phyloP scores from a whole-genome alignment of 2,888 invertebrate genomes.

The Bimastos eiseni region DNA sequence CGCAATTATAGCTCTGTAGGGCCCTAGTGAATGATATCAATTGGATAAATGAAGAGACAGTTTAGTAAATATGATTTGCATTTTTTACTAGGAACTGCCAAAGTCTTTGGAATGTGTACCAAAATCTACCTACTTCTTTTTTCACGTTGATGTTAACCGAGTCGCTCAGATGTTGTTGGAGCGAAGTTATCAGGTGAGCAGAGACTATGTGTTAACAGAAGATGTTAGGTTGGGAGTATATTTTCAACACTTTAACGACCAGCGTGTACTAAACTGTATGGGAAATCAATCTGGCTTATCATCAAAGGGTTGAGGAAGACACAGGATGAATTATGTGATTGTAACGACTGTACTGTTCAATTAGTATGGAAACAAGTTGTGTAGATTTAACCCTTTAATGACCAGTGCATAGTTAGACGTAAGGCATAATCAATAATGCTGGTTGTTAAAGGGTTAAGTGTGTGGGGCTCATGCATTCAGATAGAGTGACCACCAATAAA shows the following conservation, averaged over 20 bases:
- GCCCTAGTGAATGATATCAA: too few relatives aligned
- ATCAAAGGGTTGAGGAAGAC: not conserved
- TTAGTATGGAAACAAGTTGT: not conserved
- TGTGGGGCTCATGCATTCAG: too few relatives aligned
- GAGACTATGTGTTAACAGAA: not conserved
- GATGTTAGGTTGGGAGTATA: not conserved
- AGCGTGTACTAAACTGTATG: too few relatives aligned
- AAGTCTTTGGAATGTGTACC: slow-evolving; percentile 9
- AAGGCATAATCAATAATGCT: too few relatives aligned
- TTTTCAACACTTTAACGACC: too few relatives aligned
- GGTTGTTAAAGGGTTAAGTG: too few relatives aligned
- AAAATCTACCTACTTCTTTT: not conserved
- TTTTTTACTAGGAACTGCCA: not conserved
- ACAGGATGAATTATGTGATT: not conserved
- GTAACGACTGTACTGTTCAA: not conserved
- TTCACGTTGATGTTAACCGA: slow-evolving; percentile 14
- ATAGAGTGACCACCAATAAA: too few relatives aligned
- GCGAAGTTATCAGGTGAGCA: slow-evolving; percentile 18
- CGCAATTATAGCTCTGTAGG: too few relatives aligned
- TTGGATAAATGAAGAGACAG: not conserved
- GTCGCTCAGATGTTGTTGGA: slow-evolving; percentile 9
- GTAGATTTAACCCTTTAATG: too few relatives aligned
- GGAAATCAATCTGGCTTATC: too few relatives aligned
- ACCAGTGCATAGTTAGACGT: too few relatives aligned
- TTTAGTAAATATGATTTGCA: not conserved